These are phyloP conservation scores for Sinocyclocheilus rhinocerous DNA, from an alignment of 2,113 vertebrate genomes.

Conservation along the genomic window DNA sequence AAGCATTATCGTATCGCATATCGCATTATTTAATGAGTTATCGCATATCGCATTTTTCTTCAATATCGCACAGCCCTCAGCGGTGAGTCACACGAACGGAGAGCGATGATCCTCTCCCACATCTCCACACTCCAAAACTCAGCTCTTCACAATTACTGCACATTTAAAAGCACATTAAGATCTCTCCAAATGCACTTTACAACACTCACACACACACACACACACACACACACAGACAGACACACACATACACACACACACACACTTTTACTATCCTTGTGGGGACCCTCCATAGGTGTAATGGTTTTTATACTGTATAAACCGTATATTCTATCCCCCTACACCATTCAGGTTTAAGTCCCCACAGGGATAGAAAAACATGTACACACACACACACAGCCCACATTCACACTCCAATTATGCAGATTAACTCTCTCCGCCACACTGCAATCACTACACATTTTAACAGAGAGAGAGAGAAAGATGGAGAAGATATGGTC, in stretches of 20 bases:
- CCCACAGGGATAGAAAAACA: too few relatives aligned
- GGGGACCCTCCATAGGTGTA: too few relatives aligned
- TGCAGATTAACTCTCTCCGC: constrained; percentile 33
- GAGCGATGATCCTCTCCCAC: constrained; percentile 40
- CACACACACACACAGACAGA: constrained; percentile 34
- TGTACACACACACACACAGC: constrained; percentile 36
- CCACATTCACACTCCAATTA: constrained; percentile 41
- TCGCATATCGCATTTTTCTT: too few relatives aligned
- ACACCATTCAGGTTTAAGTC: too few relatives aligned
- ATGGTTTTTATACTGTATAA: too few relatives aligned
- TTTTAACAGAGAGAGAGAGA: constrained; percentile 7
- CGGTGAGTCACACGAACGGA: constrained; percentile 26
- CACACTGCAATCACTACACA: constrained; percentile 38
- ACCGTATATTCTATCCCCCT: too few relatives aligned
- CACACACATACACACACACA: not conserved
- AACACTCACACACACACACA: constrained; percentile 12
- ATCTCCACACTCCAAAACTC: constrained; percentile 47
- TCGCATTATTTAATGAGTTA: too few relatives aligned
- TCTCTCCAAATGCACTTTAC: constrained; percentile 31
- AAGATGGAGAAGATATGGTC: not conserved
- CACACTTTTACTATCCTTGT: too few relatives aligned
- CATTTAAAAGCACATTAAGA: constrained; percentile 56
- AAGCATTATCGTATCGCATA: too few relatives aligned
- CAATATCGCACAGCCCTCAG: not conserved
- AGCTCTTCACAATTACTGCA: constrained; percentile 42